These are phyloP conservation scores for Capromys pilorides DNA, from an alignment of 2,797 vertebrate species.

Conservation along the genomic window DNA sequence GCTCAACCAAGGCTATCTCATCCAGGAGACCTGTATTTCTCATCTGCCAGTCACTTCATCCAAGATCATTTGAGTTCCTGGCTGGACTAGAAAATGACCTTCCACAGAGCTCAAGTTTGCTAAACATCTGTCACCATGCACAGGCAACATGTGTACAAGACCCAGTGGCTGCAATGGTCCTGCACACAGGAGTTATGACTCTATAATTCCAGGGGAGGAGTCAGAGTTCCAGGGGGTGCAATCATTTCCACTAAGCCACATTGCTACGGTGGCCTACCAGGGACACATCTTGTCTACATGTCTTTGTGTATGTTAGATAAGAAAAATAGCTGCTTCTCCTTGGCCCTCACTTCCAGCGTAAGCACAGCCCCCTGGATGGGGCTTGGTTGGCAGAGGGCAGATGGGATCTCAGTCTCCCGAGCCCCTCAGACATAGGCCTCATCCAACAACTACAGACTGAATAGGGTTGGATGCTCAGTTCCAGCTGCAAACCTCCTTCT, in stretches of 20 bases:
- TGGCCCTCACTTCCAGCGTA: no score
- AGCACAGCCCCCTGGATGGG: no score
- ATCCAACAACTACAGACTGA: not conserved
- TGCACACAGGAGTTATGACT: not conserved
- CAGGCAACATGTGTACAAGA: no score
- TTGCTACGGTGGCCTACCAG: not conserved
- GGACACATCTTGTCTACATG: fast-evolving
- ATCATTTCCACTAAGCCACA: not conserved
- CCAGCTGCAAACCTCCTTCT: not conserved
- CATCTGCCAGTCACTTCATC: not conserved
- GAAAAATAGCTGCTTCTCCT: not conserved
- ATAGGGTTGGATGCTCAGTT: not conserved
- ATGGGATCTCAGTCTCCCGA: not conserved
- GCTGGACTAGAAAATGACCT: not conserved
- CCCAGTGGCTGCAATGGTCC: not conserved
- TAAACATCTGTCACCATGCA: not conserved
- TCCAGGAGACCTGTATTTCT: not conserved
- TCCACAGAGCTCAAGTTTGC: not conserved
- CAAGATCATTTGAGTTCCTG: not conserved
- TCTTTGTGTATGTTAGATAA: not conserved
- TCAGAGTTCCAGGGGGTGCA: not conserved
- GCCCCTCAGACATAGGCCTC: not conserved
- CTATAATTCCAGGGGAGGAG: not conserved
- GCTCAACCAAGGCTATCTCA: not conserved
- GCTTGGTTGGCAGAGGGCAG: no score